phyloP scores from a whole-genome alignment of 2,888 invertebrate genomes.

The Spialia ferax region DNA sequence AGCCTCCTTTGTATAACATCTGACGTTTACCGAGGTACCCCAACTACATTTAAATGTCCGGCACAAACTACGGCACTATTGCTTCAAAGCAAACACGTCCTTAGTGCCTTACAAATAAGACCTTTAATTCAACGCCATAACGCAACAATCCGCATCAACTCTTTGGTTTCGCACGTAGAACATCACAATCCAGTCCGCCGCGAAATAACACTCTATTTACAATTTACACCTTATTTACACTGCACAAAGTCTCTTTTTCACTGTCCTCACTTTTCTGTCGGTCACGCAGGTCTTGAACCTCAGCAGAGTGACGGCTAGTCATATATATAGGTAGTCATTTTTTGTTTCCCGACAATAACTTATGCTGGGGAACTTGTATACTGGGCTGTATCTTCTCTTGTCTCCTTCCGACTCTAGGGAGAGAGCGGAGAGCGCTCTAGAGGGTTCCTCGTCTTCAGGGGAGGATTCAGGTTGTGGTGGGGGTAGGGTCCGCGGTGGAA shows the following conservation, averaged over 20 bases:
- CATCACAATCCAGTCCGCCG: conserved; percentile 44
- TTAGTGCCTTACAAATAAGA: not conserved
- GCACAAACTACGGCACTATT: not conserved
- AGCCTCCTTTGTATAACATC: not conserved
- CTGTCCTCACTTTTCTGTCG: conserved; percentile 52
- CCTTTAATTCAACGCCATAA: conserved; percentile 6
- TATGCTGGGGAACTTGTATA: conserved; percentile 82
- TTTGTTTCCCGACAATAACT: conserved; percentile 78
- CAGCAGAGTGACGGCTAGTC: conserved; percentile 63
- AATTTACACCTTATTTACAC: conserved; percentile 73
- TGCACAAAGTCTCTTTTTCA: conserved; percentile 66
- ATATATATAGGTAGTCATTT: conserved; percentile 82
- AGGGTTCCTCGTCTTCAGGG: conserved; percentile 69
- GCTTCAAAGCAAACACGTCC: conserved; percentile 13
- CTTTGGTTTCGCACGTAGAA: conserved; percentile 75
- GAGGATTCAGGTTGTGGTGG: conserved; percentile 61
- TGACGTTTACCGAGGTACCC: not conserved
- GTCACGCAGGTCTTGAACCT: conserved; percentile 54
- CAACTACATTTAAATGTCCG: conserved; percentile 1
- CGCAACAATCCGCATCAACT: conserved; percentile 51
- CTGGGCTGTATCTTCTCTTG: conserved; percentile 77
- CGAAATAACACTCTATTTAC: conserved; percentile 63
- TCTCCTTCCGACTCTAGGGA: conserved; percentile 76
- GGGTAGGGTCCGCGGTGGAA: conserved; percentile 84
- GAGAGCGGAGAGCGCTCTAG: conserved; percentile 75